A percentile compares a stretch with the other conserved stretches of the same genome.
phyloP scores from a whole-genome alignment of 2,113 vertebrate genomes.

The Piprites chloris region DNA sequence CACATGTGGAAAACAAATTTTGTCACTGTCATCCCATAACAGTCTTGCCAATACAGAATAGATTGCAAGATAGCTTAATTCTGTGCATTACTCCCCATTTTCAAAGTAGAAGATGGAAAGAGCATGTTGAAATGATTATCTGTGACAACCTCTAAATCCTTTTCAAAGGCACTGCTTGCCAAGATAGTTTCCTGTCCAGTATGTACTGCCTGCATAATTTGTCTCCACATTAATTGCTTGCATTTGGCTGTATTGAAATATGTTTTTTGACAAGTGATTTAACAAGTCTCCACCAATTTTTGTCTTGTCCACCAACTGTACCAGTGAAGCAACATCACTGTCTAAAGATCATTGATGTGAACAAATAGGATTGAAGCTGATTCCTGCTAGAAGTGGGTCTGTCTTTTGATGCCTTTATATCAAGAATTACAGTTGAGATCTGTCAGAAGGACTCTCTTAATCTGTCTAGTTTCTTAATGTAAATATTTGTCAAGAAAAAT shows the following conservation, averaged over 20 bases:
- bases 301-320: not conserved
- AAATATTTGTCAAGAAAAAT: not conserved
- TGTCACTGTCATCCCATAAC: not conserved
- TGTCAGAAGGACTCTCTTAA: not conserved
- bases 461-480: not conserved
- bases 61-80: constrained; percentile 9
- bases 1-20: not conserved
- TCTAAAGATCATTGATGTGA: not conserved
- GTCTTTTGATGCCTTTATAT: not conserved
- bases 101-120: not conserved
- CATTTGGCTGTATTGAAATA: not conserved
- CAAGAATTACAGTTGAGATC: not conserved
- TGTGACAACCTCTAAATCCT: not conserved
- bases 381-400: not conserved
- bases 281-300: not conserved
- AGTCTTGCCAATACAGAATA: not conserved
- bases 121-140: constrained; percentile 7
- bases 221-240: not conserved
- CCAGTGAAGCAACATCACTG: not conserved
- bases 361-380: not conserved
- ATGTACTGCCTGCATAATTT: not conserved
- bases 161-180: not conserved
- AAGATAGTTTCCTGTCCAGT: not conserved
- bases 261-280: not conserved
- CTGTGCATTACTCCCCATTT: not conserved